Base-by-base conservation (phyloP, 2,888 invertebrate genomes). In the Drosophila melanosoma region DNA sequence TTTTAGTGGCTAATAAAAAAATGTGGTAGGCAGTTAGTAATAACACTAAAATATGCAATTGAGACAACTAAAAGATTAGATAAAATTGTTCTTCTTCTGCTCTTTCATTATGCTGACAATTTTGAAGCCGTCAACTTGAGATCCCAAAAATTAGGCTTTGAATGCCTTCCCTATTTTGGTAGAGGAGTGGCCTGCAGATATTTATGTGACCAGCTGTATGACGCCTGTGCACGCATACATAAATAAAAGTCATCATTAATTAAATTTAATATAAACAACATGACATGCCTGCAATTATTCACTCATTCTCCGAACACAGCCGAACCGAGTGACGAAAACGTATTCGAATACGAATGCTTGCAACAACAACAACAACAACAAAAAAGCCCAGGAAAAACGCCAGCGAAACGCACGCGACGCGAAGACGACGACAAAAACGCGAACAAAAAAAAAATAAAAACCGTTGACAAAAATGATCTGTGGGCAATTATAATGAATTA, bases 401-500 rank as follows among this genome's bases (percentile, higher is more conserved):
- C 52, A 75, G 76, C 51, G 53, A 84, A 87, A 77, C 87, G 78
- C 84, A 82, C 82, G 84, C 84, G 75, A 74, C 61, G 76, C 45
- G 15, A 52, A 57, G 57, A 33, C 59, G 63, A 56, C 70, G 78
- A 51, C 69, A 73, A 77, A 69, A 73, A 53, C 66, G 79, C 65
- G 57, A 61, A 57, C 35, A 74, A 69, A 71, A 71, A 69, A 71
- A 71, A 69, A 33, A 52, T 26, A 38, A 26, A 38, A 56, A 38
- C 52, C 70, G 87, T 85, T 85, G 83, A 87, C 81, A 86, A 82
- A 89, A 89, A 83, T 90, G 90, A 90, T 85, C 83, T 89, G 89
- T 87, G 82, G 82, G 91, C 91, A 91, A 91, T 91, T 91, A 91
- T 91, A 91, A 91, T 91, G 91, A 91, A 89, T 91, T 91, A 91